Percentiles rank a stretch among this genome's conserved stretches.
phyloP scores from a whole-genome alignment of 2,113 vertebrate species.

The Lasiurus borealis region DNA sequence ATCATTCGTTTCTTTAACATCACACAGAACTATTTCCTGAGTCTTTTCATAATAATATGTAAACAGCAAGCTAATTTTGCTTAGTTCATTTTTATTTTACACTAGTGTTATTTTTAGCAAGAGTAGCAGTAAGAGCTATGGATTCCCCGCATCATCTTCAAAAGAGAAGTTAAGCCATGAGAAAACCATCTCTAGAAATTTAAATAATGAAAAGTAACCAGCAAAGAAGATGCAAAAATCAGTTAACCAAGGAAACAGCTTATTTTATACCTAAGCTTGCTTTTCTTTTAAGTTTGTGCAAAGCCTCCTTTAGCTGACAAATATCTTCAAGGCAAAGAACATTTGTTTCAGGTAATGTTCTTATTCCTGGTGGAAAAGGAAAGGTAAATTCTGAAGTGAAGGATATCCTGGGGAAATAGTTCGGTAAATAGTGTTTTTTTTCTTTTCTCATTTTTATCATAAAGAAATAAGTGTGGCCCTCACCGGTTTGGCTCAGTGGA shows the following conservation, averaged over 20 bases:
- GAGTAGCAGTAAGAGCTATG: background rate
- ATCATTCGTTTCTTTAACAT: background rate
- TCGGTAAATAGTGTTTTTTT: slow-evolving; percentile 65
- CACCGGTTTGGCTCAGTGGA: no score
- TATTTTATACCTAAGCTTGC: slow-evolving; percentile 11
- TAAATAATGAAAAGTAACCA: slow-evolving; percentile 52
- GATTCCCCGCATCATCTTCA: slow-evolving; percentile 30
- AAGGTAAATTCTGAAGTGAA: slow-evolving; percentile 71
- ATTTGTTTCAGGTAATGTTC: slow-evolving; percentile 65
- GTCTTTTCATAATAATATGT: slow-evolving; percentile 6
- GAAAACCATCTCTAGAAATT: slow-evolving; percentile 32
- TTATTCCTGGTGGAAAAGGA: slow-evolving; percentile 60
- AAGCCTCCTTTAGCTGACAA: slow-evolving; percentile 62
- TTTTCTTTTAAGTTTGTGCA: slow-evolving; percentile 51
- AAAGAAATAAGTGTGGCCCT: slow-evolving; percentile 51
- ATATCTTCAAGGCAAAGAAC: slow-evolving; percentile 60
- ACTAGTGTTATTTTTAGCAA: background rate
- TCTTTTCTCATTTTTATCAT: slow-evolving; percentile 64
- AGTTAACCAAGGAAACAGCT: slow-evolving; percentile 28
- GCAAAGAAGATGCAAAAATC: background rate
- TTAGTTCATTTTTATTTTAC: slow-evolving; percentile 43
- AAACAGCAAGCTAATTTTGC: slow-evolving; percentile 16
- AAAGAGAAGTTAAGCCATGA: slow-evolving; percentile 37
- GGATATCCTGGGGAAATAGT: slow-evolving; percentile 59
- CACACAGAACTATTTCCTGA: background rate